These are phyloP conservation scores for Lathamus discolor DNA, from an alignment of 2,113 vertebrate species.

Conservation along the genomic window DNA sequence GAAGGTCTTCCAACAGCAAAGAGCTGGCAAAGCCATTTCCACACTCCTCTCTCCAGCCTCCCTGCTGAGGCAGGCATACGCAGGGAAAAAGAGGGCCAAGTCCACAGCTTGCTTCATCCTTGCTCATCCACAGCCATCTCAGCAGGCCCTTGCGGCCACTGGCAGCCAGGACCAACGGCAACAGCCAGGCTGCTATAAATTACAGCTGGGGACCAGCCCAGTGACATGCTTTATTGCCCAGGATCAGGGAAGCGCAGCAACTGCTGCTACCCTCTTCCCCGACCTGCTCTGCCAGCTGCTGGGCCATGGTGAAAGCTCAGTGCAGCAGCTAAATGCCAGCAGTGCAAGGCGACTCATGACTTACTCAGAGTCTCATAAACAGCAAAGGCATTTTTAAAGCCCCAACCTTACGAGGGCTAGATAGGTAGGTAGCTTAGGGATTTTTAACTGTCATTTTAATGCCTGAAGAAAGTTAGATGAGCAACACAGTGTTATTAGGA, in stretches of 20 bases:
- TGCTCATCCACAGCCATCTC: conserved; percentile 49
- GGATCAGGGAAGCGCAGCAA: neutral
- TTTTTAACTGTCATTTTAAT: neutral
- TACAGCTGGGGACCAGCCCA: neutral
- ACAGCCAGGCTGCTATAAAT: conserved; percentile 39
- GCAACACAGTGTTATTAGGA: neutral
- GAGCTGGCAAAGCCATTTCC: conserved; percentile 24
- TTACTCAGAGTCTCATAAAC: neutral
- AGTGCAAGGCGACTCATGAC: neutral
- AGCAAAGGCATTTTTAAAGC: neutral
- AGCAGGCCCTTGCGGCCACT: conserved; percentile 4
- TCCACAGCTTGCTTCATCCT: conserved; percentile 36
- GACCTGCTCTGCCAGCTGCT: neutral
- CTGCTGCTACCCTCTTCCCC: neutral
- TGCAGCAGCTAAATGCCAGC: neutral
- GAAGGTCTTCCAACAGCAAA: conserved; percentile 23
- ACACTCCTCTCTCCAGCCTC: neutral
- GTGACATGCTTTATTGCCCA: neutral
- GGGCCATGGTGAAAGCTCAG: neutral
- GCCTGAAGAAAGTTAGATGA: neutral
- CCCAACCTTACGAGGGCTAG: neutral
- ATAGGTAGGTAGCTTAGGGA: neutral
- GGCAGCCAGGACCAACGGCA: neutral
- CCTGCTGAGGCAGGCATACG: conserved; percentile 17
- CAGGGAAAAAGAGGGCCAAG: conserved; percentile 9